Evolutionary conservation across 2,113 vertebrate species (phyloP).

Genomic region (Chiloscyllium plagiosum): DNA sequence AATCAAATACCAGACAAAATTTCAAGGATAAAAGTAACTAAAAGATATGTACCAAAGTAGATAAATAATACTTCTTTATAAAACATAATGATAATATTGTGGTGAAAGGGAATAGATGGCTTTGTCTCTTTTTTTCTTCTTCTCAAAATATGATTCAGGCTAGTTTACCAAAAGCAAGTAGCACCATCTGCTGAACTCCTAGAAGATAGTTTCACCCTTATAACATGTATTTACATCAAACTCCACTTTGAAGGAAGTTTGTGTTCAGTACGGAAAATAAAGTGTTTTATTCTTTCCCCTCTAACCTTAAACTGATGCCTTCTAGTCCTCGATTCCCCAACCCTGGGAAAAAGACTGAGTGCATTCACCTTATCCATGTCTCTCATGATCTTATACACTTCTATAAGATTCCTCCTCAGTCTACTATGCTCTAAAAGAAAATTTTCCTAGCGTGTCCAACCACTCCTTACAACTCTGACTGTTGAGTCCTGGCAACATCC

Average conservation of each 20-base stretch:
- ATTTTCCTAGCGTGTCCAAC: too few relatives aligned
- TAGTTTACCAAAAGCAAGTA: neutral
- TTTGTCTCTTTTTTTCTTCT: neutral
- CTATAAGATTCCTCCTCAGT: too few relatives aligned
- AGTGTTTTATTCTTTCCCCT: too few relatives aligned
- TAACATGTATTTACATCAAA: neutral
- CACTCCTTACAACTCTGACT: too few relatives aligned
- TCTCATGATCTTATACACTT: too few relatives aligned
- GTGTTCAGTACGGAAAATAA: neutral
- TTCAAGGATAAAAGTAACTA: neutral
- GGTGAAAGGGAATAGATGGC: neutral
- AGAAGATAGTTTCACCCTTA: neutral
- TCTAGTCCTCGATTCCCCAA: too few relatives aligned
- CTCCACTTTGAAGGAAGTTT: neutral
- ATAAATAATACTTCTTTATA: neutral
- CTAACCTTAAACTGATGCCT: too few relatives aligned
- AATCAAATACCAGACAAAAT: neutral
- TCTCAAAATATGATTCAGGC: neutral
- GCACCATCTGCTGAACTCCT: slow-evolving; percentile 24
- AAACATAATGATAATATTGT: neutral
- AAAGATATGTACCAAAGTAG: neutral
- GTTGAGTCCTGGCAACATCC: too few relatives aligned
- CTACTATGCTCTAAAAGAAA: too few relatives aligned
- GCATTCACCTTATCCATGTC: too few relatives aligned
- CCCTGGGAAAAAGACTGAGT: too few relatives aligned